These are phyloP conservation scores for Characodon lateralis DNA, from an alignment of 2,797 vertebrate species.

Conservation along the genomic window DNA sequence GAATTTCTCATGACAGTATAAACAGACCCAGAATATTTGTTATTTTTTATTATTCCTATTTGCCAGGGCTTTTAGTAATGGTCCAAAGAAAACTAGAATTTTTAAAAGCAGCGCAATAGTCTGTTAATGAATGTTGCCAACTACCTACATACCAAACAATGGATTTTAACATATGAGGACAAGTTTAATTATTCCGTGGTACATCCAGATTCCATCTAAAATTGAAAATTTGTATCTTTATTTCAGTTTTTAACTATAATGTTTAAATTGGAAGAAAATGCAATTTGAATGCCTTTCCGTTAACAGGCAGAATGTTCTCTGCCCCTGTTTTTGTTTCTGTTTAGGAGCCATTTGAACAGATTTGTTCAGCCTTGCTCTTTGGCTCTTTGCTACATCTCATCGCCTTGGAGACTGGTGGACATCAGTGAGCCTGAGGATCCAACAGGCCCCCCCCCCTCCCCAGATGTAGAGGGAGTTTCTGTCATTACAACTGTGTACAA, in stretches of 20 bases:
- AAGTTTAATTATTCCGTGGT: neutral
- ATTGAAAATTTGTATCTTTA: neutral
- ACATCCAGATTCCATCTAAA: neutral
- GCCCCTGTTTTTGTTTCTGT: conserved; percentile 1
- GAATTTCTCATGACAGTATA: neutral
- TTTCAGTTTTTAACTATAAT: neutral
- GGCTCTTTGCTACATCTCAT: conserved; percentile 26
- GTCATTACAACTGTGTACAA: conserved; percentile 72
- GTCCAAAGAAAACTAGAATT: neutral
- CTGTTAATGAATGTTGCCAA: neutral
- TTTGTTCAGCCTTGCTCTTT: conserved; percentile 30
- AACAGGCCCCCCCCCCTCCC: conserved; percentile 44
- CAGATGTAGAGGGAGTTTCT: conserved; percentile 80
- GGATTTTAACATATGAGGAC: neutral
- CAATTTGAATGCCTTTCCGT: too few species aligned
- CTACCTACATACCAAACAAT: neutral
- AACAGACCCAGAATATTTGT: neutral
- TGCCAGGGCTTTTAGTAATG: neutral
- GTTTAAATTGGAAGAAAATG: too few species aligned
- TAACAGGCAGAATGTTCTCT: neutral
- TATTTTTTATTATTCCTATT: neutral
- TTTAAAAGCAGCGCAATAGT: neutral
- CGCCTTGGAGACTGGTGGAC: conserved; percentile 43
- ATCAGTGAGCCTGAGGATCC: conserved; percentile 63
- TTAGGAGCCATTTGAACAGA: conserved; percentile 28